Evolutionary conservation across 2,113 vertebrate species (phyloP).

Genomic region (Pampusana beccarii): DNA sequence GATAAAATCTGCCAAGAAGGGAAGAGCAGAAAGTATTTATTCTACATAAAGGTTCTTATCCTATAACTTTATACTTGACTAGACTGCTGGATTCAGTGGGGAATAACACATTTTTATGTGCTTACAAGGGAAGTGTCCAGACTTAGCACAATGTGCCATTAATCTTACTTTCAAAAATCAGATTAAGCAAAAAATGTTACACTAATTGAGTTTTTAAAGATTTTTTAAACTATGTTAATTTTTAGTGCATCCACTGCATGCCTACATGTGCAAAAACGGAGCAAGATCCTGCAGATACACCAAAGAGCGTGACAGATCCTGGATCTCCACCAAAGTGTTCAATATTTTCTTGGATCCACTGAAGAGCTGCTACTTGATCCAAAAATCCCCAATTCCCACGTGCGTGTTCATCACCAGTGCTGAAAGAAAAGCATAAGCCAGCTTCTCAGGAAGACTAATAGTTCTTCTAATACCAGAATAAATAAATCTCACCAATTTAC

Average conservation of each 20-base stretch:
- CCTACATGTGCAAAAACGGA: slow-evolving; percentile 83
- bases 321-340: slow-evolving; percentile 87
- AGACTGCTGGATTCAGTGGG: not conserved
- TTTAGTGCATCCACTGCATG: not conserved
- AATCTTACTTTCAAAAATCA: not conserved
- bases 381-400: slow-evolving; percentile 84
- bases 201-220: not conserved
- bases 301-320: slow-evolving; percentile 86
- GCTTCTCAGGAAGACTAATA: not conserved
- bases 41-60: not conserved
- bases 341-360: slow-evolving; percentile 86
- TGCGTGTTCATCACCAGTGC: slow-evolving; percentile 84
- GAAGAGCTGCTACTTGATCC: slow-evolving; percentile 87
- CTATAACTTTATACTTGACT: not conserved
- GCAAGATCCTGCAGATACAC: slow-evolving; percentile 84
- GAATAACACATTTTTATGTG: not conserved
- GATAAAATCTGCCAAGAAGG: slow-evolving; percentile 41
- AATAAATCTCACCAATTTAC: not conserved
- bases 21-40: not conserved
- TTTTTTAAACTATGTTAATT: not conserved
- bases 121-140: not conserved
- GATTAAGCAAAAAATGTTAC: not conserved
- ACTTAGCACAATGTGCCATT: not conserved
- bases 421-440: slow-evolving; percentile 26
- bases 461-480: not conserved